These are phyloP conservation scores for Alcis repandata DNA, from an alignment of 2,888 invertebrate genomes.

Conservation along the genomic window DNA sequence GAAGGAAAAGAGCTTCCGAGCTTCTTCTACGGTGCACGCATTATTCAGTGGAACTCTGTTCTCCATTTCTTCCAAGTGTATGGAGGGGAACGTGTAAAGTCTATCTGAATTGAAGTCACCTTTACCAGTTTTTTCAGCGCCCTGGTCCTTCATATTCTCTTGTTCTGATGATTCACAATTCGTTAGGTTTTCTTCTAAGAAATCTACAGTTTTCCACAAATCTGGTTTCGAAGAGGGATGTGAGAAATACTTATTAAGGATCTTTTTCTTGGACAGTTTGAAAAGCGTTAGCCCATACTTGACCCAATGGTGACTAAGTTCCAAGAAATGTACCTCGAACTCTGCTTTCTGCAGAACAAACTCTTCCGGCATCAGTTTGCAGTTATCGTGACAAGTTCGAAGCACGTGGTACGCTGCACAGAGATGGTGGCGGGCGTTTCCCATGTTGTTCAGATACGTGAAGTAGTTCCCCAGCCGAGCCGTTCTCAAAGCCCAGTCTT, in stretches of 20 bases:
- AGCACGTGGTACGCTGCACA: constrained; percentile 87
- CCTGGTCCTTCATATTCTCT: constrained; percentile 72
- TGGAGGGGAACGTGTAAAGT: constrained; percentile 68
- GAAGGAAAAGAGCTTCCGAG: constrained; percentile 84
- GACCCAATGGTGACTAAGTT: constrained; percentile 87
- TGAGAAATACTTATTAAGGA: constrained; percentile 75
- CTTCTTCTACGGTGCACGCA: constrained; percentile 74
- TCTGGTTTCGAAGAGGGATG: constrained; percentile 65
- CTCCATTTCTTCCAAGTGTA: constrained; percentile 74
- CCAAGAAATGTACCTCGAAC: constrained; percentile 79
- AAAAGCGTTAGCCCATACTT: constrained; percentile 87
- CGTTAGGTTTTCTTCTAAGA: constrained; percentile 56
- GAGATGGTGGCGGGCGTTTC: constrained; percentile 88
- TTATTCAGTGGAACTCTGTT: constrained; percentile 65
- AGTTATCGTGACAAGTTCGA: constrained; percentile 83
- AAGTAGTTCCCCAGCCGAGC: constrained; percentile 85
- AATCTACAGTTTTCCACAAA: constrained; percentile 75
- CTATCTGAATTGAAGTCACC: constrained; percentile 67
- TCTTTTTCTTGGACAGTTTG: constrained; percentile 83
- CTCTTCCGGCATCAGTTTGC: constrained; percentile 78
- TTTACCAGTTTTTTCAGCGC: constrained; percentile 69
- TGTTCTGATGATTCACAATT: constrained; percentile 61
- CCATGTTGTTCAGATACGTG: constrained; percentile 72
- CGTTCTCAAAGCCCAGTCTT: constrained; percentile 86
- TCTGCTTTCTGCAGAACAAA: constrained; percentile 73